Percentiles rank a stretch among this genome's conserved stretches.
phyloP scores from a whole-genome alignment of 1,140 invertebrate genomes.

The Hylyphantes graminicola region DNA sequence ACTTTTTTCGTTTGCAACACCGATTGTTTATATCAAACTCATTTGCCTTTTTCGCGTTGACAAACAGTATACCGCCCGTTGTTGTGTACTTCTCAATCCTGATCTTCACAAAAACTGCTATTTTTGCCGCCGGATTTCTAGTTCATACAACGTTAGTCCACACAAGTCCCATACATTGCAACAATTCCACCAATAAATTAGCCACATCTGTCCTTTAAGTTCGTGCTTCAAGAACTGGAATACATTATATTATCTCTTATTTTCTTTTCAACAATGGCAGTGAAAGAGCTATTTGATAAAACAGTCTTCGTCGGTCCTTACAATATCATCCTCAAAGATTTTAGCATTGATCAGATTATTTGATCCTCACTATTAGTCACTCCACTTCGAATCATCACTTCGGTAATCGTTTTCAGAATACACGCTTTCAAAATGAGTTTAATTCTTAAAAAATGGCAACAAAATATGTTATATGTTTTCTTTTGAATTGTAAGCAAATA shows the following conservation, averaged over 20 bases:
- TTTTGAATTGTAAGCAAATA: too few relatives aligned
- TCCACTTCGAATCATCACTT: not conserved
- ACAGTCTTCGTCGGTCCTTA: constrained; percentile 2
- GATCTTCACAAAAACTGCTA: not conserved
- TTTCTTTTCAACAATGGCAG: constrained; percentile 39
- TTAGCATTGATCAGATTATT: not conserved
- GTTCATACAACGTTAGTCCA: not conserved
- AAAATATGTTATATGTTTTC: too few relatives aligned
- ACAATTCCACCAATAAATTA: constrained; percentile 22
- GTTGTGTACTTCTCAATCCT: too few relatives aligned
- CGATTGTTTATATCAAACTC: too few relatives aligned
- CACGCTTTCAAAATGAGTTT: too few relatives aligned
- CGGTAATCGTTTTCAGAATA: not conserved
- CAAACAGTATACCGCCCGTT: too few relatives aligned
- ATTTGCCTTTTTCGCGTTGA: too few relatives aligned
- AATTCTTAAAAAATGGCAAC: too few relatives aligned
- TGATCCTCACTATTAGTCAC: not conserved
- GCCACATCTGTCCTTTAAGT: not conserved
- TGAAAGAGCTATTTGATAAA: constrained; percentile 51
- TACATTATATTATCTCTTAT: constrained; percentile 7
- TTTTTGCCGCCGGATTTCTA: not conserved
- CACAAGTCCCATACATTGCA: too few relatives aligned
- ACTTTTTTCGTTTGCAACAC: too few relatives aligned
- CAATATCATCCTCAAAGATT: not conserved
- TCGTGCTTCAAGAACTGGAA: constrained; percentile 19